phyloP scores from a whole-genome alignment of 2,113 vertebrate genomes.

The Capricornis sumatraensis region DNA sequence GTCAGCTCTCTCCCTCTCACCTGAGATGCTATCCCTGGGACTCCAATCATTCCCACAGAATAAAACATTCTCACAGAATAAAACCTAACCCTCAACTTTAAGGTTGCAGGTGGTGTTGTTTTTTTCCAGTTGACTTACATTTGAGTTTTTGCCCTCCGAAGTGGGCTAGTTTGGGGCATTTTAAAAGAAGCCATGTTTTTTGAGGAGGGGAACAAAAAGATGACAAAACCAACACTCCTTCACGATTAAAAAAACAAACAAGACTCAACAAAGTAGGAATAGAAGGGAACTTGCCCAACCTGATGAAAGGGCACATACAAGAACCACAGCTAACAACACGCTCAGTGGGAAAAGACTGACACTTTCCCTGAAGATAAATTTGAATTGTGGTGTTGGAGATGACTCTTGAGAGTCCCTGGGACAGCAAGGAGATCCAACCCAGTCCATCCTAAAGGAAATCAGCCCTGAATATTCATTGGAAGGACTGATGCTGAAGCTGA shows the following conservation, averaged over 20 bases:
- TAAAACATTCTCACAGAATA: not conserved
- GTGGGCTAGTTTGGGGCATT: not conserved
- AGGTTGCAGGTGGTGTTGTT: not conserved
- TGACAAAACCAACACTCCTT: not conserved
- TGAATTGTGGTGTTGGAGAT: not conserved
- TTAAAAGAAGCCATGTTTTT: not conserved
- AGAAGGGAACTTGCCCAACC: not conserved
- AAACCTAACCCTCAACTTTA: not conserved
- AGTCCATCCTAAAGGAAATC: not conserved
- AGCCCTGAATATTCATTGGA: not conserved
- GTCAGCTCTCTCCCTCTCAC: not conserved
- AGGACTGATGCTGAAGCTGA: not conserved
- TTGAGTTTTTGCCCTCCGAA: not conserved
- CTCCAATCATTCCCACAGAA: not conserved
- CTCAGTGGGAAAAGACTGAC: not conserved
- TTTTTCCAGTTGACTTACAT: not conserved
- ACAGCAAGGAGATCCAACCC: not conserved
- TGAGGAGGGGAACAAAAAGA: accelerated
- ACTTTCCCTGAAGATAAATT: not conserved
- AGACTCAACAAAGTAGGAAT: not conserved
- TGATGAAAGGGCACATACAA: not conserved
- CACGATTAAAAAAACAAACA: not conserved
- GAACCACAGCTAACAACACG: not conserved
- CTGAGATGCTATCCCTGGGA: not conserved
- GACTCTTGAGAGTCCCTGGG: not conserved